phyloP scores from a whole-genome alignment of 92 coral and sea anemone genomes.

The Parazoanthus swiftii region DNA sequence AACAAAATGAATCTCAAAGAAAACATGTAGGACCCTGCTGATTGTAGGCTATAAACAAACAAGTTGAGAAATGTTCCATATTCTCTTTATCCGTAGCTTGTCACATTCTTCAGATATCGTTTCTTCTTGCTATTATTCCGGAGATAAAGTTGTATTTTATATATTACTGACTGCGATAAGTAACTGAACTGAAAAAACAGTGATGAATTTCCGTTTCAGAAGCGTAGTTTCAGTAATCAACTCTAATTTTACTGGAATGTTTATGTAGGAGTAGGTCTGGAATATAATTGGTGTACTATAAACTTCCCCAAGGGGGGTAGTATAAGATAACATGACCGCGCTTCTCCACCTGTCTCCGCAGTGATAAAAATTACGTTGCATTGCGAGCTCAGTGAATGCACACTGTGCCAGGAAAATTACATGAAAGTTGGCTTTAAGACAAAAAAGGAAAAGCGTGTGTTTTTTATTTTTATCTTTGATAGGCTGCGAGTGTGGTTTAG shows the following conservation, averaged over 20 bases:
- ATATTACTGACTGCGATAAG: neutral
- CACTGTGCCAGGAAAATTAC: neutral
- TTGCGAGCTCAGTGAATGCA: neutral
- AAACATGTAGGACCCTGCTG: constrained; percentile 15
- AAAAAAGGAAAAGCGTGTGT: neutral
- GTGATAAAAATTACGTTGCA: neutral
- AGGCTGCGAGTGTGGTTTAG: neutral
- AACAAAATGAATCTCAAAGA: constrained; percentile 8
- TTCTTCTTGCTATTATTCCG: neutral
- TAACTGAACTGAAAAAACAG: neutral
- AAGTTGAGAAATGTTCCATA: neutral
- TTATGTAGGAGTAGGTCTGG: neutral
- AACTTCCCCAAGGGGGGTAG: constrained; percentile 10
- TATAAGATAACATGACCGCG: constrained; percentile 17
- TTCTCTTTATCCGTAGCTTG: neutral
- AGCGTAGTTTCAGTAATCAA: neutral
- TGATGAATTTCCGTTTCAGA: neutral
- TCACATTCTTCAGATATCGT: neutral
- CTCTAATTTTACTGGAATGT: neutral
- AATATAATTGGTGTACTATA: neutral
- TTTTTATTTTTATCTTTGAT: neutral
- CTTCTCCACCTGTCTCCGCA: neutral
- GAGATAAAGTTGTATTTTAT: neutral
- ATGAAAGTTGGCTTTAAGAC: too few species aligned
- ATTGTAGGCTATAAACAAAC: neutral